A percentile compares a stretch with the other conserved stretches of the same genome.
These are phyloP conservation scores for Oscheius sp. DNA, from an alignment of 2,888 invertebrate species.

Conservation along the genomic window DNA sequence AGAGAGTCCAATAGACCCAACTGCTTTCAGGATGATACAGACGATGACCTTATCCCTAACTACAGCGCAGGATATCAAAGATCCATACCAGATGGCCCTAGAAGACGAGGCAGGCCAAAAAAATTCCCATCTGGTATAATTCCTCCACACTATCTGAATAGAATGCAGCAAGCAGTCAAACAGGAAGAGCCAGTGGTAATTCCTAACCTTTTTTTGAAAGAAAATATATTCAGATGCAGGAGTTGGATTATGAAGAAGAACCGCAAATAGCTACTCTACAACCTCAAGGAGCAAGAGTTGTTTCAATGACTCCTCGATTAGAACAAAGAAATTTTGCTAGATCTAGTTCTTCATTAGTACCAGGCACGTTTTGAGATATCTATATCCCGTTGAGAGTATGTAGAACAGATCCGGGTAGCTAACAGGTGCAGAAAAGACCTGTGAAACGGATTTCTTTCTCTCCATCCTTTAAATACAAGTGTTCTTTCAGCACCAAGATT, in stretches of 20 bases:
- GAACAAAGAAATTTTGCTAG: neutral
- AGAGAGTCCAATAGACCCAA: neutral
- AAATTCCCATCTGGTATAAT: constrained; percentile 25
- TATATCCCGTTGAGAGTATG: too few relatives aligned
- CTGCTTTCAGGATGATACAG: constrained; percentile 12
- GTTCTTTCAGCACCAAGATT: constrained; percentile 12
- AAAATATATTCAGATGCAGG: constrained; percentile 14
- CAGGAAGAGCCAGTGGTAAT: too few relatives aligned
- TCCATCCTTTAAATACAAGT: neutral
- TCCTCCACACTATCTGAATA: constrained; percentile 20
- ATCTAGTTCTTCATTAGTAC: neutral
- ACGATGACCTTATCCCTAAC: constrained; percentile 22
- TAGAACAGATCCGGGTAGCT: too few relatives aligned
- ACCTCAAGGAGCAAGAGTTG: constrained; percentile 10
- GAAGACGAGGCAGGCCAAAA: constrained; percentile 16
- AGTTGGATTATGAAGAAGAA: constrained; percentile 24
- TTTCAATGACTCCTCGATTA: neutral
- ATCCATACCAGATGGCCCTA: neutral
- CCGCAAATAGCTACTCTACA: neutral
- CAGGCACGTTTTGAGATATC: neutral
- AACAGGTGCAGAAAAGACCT: too few relatives aligned
- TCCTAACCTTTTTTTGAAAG: neutral
- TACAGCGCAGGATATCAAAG: neutral
- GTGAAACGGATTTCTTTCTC: too few relatives aligned
- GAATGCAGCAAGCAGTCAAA: constrained; percentile 7